Conservation (phyloP, 1,140 invertebrate genomes). For the Cotesia typhae region DNA sequence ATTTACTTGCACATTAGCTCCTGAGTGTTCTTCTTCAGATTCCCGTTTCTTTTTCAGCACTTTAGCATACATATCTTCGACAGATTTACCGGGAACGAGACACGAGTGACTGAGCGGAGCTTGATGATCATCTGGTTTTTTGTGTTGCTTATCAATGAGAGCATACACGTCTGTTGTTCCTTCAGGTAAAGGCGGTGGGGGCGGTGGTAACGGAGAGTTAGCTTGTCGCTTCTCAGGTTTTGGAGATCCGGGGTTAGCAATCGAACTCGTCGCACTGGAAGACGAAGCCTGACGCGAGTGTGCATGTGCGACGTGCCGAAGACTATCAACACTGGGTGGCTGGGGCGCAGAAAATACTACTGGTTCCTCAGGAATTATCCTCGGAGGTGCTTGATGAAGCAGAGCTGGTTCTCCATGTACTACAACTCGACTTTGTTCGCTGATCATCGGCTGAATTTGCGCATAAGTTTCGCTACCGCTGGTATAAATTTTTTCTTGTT, state of each 20-base stretch:
- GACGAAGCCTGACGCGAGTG: slow-evolving; percentile 83
- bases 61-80: slow-evolving; percentile 90
- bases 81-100: slow-evolving; percentile 66
- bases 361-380: slow-evolving; percentile 46
- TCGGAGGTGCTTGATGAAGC: slow-evolving; percentile 41
- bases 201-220: slow-evolving; percentile 69
- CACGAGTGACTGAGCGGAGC: slow-evolving; percentile 37
- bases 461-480: slow-evolving; percentile 90
- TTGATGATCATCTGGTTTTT: slow-evolving; percentile 56
- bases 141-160: slow-evolving; percentile 55
- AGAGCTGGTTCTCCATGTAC: slow-evolving; percentile 61
- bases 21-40: slow-evolving; percentile 43
- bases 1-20: not conserved
- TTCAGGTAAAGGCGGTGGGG: slow-evolving; percentile 71
- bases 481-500: slow-evolving; percentile 78
- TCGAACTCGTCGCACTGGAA: slow-evolving; percentile 78
- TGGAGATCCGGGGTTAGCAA: slow-evolving; percentile 78
- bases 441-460: slow-evolving; percentile 77
- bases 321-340: slow-evolving; percentile 70
- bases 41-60: slow-evolving; percentile 74
- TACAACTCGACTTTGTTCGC: slow-evolving; percentile 64
- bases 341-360: slow-evolving; percentile 61
- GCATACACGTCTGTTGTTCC: slow-evolving; percentile 53
- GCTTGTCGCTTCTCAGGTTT: slow-evolving; percentile 88
- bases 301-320: slow-evolving; percentile 70